phyloP scores from a whole-genome alignment of 2,797 vertebrate genomes.

The Phrynocephalus guinanensis region DNA sequence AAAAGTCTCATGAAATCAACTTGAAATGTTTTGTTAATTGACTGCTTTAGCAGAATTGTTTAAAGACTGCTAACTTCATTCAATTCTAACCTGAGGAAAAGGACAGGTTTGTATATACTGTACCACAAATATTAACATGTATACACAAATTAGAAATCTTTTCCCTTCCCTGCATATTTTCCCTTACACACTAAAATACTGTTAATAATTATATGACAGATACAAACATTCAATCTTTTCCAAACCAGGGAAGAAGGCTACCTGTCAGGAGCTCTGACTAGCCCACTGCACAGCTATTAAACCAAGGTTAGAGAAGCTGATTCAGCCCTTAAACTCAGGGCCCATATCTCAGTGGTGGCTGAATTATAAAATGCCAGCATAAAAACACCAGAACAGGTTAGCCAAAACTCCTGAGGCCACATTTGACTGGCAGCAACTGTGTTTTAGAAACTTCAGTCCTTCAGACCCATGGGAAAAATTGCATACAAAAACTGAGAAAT shows the following conservation, averaged over 20 bases:
- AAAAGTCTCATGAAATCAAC: not conserved
- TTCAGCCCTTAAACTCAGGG: too few species aligned
- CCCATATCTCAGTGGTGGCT: too few species aligned
- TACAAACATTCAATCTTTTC: not conserved
- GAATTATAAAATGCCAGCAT: too few species aligned
- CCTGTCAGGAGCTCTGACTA: not conserved
- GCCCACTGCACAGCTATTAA: not conserved
- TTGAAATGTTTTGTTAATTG: not conserved
- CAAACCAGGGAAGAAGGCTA: not conserved
- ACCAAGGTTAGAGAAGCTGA: not conserved
- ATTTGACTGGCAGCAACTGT: too few species aligned
- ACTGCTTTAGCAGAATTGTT: not conserved
- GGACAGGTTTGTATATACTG: not conserved
- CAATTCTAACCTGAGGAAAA: not conserved
- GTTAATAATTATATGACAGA: not conserved
- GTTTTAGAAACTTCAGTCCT: too few species aligned
- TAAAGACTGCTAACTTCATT: not conserved
- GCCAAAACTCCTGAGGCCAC: too few species aligned
- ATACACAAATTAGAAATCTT: too few species aligned
- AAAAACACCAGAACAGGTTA: too few species aligned
- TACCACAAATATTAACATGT: too few species aligned
- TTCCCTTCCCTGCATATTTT: too few species aligned
- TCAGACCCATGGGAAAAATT: too few species aligned
- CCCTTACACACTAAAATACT: not conserved
- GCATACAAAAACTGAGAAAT: too few species aligned